Conservation (phyloP, 2,797 vertebrate species). For the Pangasius krempfi region DNA sequence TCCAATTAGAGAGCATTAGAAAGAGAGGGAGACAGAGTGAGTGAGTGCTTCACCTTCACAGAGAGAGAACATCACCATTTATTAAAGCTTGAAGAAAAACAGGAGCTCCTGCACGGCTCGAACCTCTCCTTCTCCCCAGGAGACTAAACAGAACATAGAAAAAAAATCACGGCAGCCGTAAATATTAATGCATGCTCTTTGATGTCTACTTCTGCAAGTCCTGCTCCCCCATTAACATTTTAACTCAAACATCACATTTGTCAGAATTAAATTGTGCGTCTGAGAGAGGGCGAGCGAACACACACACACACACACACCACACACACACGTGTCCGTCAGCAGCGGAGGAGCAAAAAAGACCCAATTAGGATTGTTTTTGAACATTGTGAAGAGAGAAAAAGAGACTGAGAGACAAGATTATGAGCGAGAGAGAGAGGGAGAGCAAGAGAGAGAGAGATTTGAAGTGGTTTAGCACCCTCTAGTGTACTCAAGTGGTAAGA, state of each 20-base stretch:
- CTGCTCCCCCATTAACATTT: conserved; percentile 77
- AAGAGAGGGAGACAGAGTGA: conserved; percentile 20
- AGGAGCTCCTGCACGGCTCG: conserved; percentile 46
- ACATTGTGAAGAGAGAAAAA: conserved; percentile 66
- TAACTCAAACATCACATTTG: conserved; percentile 79
- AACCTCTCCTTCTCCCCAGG: conserved; percentile 66
- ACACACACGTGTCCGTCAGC: conserved; percentile 49
- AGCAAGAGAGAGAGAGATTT: conserved; percentile 65
- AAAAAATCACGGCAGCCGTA: conserved; percentile 70
- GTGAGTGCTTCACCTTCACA: conserved; percentile 30
- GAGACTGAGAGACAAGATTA: background rate
- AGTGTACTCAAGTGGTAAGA: conserved; percentile 71
- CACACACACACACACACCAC: background rate
- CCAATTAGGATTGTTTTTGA: conserved; percentile 81
- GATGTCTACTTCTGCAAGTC: conserved; percentile 70
- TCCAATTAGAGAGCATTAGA: conserved; percentile 30
- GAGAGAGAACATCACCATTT: conserved; percentile 44
- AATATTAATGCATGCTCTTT: conserved; percentile 80
- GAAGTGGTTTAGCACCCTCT: conserved; percentile 95
- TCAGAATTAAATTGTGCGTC: conserved; percentile 75
- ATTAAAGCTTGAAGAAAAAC: conserved; percentile 55
- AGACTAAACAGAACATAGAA: conserved; percentile 74
- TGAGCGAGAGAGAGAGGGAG: background rate
- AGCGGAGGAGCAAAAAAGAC: conserved; percentile 52
- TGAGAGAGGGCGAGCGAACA: conserved; percentile 59